Conservation (phyloP, 2,888 invertebrate genomes). For the Abrostola triplasia region DNA sequence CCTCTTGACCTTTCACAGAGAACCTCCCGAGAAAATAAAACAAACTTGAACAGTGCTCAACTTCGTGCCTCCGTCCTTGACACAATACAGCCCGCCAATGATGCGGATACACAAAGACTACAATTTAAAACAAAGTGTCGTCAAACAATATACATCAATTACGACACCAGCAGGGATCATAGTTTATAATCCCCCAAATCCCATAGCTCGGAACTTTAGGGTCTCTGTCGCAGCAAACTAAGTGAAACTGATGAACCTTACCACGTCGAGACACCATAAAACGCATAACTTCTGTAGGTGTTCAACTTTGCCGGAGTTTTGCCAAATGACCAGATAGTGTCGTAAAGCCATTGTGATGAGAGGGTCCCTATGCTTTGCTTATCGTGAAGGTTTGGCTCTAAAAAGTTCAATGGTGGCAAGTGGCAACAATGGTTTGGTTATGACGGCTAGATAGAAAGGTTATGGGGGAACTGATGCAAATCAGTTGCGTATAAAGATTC, state of each 20-base stretch:
- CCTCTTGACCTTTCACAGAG: not conserved
- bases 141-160: slow-evolving; percentile 19
- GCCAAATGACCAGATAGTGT: slow-evolving; percentile 35
- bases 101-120: not conserved
- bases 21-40: not conserved
- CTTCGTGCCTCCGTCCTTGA: not conserved
- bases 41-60: slow-evolving; percentile 2
- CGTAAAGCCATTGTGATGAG: slow-evolving; percentile 35
- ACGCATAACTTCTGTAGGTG: slow-evolving; percentile 36
- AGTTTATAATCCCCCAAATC: slow-evolving; percentile 46
- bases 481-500: not conserved
- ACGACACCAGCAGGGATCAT: slow-evolving; percentile 27
- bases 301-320: slow-evolving; percentile 31
- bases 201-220: slow-evolving; percentile 47
- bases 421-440: slow-evolving; percentile 26
- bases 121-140: slow-evolving; percentile 17
- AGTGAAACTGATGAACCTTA: slow-evolving; percentile 49
- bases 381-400: slow-evolving; percentile 22
- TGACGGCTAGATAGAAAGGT: slow-evolving; percentile 16
- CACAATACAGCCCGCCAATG: too few relatives aligned
- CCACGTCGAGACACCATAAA: slow-evolving; percentile 37
- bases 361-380: slow-evolving; percentile 28
- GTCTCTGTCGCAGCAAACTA: slow-evolving; percentile 28
- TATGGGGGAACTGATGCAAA: slow-evolving; percentile 2
- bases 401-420: slow-evolving; percentile 30